Base-by-base conservation (phyloP, 2,113 vertebrate genomes). In the Gila orcuttii region DNA sequence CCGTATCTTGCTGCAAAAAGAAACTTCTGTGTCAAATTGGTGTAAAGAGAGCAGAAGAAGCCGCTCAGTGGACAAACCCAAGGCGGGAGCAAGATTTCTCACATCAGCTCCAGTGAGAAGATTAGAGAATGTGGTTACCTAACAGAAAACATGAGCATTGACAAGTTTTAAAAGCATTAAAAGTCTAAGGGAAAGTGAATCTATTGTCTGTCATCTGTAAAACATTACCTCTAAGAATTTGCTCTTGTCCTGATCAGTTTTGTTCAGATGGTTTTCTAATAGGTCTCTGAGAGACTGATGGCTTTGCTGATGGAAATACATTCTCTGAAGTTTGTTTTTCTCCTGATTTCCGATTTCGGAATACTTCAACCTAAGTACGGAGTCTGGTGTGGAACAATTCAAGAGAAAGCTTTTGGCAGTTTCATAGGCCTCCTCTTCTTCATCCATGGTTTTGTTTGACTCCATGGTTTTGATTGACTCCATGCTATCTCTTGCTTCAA, bases 1-100 rank as follows among this genome's bases (percentile, higher is more conserved):
- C 95, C 92, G 84, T 85, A 94, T 93, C 82, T 92, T 95, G 88
- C 85, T 94, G 90, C 91, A 94, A 89, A 95, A 95, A 79, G 95
- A 95, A 52, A 90, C 89, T 66, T 95, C 95, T 2, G 95, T 95
- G 83, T 95, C 95, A 89, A 95, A 95, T 91, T 95, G 95, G 88
- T 95, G 95, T 28, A 95, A 91, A 0, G 93, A 95, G 15, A 95
- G 91, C 64, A 95, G 90, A 8, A 91, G 91, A 71, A 94, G 85
- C 11, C 33, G 77, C 31, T 92, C 86, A 0, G 64, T 87, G 1
- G 88, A 82, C 15, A 95, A 71, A 42, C 87, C 90, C 15, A 95
- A 78, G 42, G 90, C 83, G 0, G 86, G 85, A 11, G 90, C 87
- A 66, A 94, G 19, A n/a, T 83, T 74, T 36, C 81, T 92, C n/a